These are phyloP conservation scores for Linepithema humile DNA, from an alignment of 1,140 invertebrate species.

Conservation along the genomic window DNA sequence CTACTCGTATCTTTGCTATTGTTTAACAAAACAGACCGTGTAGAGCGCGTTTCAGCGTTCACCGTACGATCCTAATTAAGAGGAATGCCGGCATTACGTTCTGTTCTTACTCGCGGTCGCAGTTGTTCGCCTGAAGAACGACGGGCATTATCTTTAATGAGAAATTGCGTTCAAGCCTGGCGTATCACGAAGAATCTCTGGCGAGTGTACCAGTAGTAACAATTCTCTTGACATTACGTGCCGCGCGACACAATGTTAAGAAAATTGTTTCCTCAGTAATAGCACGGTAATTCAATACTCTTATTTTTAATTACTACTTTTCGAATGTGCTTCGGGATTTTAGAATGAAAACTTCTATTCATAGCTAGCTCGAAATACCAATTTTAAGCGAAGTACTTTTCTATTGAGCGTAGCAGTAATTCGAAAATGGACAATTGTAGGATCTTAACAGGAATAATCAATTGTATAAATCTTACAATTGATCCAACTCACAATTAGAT, in stretches of 20 bases:
- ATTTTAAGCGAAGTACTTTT: neutral
- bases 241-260: conserved; percentile 9
- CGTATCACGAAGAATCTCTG: conserved; percentile 44
- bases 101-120: conserved; percentile 64
- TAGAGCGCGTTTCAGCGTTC: conserved; percentile 44
- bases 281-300: neutral
- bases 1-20: conserved; percentile 38
- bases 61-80: conserved; percentile 64
- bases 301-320: neutral
- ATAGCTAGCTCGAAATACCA: neutral
- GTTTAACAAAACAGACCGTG: conserved; percentile 58
- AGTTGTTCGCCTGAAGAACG: conserved; percentile 49
- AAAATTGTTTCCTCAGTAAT: conserved; percentile 28
- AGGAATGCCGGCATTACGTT: conserved; percentile 63
- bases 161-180: conserved; percentile 62
- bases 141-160: conserved; percentile 70
- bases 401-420: neutral
- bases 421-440: neutral
- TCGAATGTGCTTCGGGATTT: neutral
- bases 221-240: conserved; percentile 44
- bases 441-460: neutral
- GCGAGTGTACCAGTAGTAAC: conserved; percentile 17
- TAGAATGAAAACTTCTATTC: neutral
- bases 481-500: neutral
- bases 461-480: neutral